phyloP scores from a whole-genome alignment of 2,797 vertebrate species.

The Acanthornis magna region DNA sequence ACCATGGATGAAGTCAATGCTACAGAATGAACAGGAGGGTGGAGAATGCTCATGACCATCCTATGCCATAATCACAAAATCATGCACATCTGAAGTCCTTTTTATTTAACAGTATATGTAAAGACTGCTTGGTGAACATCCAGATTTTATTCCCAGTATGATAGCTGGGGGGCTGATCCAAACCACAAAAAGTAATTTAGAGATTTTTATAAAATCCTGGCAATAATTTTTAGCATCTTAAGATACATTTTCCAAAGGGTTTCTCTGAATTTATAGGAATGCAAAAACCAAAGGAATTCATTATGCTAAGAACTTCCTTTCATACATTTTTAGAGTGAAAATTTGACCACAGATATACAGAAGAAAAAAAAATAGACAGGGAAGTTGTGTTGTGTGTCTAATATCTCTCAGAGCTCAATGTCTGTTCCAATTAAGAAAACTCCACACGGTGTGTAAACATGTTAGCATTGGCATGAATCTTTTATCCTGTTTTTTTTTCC shows the following conservation, averaged over 20 bases:
- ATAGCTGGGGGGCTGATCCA: constrained; percentile 6
- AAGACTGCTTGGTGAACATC: constrained; percentile 35
- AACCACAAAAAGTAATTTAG: constrained; percentile 51
- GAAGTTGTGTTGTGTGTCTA: not conserved
- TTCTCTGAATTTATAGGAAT: not conserved
- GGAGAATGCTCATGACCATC: constrained; percentile 20
- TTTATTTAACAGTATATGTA: not conserved
- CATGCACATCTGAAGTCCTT: constrained; percentile 30
- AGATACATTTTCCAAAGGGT: constrained; percentile 8
- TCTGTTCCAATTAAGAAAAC: constrained; percentile 36
- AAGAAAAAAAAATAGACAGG: not conserved
- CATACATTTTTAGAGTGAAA: not conserved
- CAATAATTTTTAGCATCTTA: constrained; percentile 19
- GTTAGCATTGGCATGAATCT: constrained; percentile 7
- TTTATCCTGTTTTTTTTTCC: not conserved
- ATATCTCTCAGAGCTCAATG: not conserved
- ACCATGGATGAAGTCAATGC: not conserved
- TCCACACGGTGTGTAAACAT: constrained; percentile 15
- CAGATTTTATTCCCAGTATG: constrained; percentile 42
- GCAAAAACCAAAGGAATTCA: not conserved
- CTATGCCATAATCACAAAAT: constrained; percentile 52
- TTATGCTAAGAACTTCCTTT: not conserved
- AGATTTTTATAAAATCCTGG: constrained; percentile 43
- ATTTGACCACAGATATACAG: not conserved
- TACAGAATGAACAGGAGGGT: constrained; percentile 26